Evolutionary conservation across 1,140 invertebrate species (phyloP).

Genomic region (Drosophila nigrodunni): DNA sequence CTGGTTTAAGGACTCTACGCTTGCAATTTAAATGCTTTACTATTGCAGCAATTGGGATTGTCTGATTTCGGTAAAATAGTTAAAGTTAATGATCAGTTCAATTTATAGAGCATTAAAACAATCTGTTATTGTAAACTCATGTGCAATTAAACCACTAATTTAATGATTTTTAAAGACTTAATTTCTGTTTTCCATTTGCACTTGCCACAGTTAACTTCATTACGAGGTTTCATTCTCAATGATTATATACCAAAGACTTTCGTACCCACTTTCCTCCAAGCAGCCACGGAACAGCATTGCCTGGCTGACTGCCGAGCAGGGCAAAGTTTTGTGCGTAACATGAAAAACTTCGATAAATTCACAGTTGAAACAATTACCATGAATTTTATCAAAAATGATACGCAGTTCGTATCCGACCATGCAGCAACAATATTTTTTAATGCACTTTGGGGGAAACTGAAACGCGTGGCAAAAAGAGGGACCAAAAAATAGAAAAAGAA

Average conservation of each 20-base stretch:
- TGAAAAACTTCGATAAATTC: constrained; percentile 83
- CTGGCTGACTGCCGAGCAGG: constrained; percentile 41
- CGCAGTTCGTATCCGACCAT: constrained; percentile 82
- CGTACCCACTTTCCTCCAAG: background rate
- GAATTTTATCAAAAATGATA: constrained; percentile 84
- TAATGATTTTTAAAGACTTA: constrained; percentile 66
- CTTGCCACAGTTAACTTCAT: background rate
- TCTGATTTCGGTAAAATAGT: background rate
- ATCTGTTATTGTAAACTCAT: constrained; percentile 17
- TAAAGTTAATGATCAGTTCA: background rate
- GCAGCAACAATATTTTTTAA: constrained; percentile 84
- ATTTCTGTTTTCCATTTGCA: constrained; percentile 40
- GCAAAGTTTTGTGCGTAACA: constrained; percentile 79
- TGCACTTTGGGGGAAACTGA: constrained; percentile 82
- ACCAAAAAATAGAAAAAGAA: constrained; percentile 1
- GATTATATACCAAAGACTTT: constrained; percentile 6
- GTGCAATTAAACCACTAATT: constrained; percentile 39
- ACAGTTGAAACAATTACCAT: constrained; percentile 84
- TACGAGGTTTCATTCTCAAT: constrained; percentile 12
- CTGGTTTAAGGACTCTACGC: background rate
- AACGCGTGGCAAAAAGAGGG: constrained; percentile 53
- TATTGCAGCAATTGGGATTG: background rate
- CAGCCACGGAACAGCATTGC: background rate
- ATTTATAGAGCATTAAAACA: constrained; percentile 18
- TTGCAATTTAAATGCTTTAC: constrained; percentile 8